Conservation (phyloP, 2,113 vertebrate species). For the Gyps fulvus region DNA sequence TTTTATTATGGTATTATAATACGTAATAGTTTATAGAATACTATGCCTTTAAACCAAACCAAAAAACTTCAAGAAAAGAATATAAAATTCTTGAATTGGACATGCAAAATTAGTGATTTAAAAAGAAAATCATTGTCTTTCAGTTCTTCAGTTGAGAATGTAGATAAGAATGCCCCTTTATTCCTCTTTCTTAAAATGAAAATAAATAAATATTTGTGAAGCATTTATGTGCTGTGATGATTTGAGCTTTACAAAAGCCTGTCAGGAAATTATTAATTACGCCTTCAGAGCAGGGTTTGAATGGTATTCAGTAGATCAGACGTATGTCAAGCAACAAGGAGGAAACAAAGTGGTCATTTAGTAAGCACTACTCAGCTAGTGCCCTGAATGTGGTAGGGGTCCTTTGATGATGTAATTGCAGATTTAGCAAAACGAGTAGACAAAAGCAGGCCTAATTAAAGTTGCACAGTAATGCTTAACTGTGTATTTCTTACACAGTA, state of each 20-base stretch:
- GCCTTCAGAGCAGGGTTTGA: not conserved
- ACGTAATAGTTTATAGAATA: not conserved
- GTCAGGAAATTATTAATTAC: not conserved
- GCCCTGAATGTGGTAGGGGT: not conserved
- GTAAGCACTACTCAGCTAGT: not conserved
- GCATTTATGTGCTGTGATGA: not conserved
- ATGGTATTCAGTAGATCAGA: not conserved
- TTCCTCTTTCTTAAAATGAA: not conserved
- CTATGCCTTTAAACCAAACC: not conserved
- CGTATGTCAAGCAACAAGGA: not conserved
- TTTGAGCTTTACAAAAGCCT: not conserved
- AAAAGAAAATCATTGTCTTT: not conserved
- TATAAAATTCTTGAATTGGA: not conserved
- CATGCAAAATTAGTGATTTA: not conserved
- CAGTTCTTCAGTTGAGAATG: not conserved
- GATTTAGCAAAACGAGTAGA: not conserved
- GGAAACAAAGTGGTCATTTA: not conserved
- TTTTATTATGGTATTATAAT: not conserved
- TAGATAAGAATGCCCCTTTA: not conserved
- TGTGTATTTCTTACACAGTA: not conserved
- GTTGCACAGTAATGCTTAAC: not conserved
- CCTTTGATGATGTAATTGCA: not conserved
- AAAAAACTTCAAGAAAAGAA: not conserved
- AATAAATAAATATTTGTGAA: not conserved
- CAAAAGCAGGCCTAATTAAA: not conserved